These are phyloP conservation scores for Hermetia illucens DNA, from an alignment of 1,140 invertebrate genomes.

Conservation along the genomic window DNA sequence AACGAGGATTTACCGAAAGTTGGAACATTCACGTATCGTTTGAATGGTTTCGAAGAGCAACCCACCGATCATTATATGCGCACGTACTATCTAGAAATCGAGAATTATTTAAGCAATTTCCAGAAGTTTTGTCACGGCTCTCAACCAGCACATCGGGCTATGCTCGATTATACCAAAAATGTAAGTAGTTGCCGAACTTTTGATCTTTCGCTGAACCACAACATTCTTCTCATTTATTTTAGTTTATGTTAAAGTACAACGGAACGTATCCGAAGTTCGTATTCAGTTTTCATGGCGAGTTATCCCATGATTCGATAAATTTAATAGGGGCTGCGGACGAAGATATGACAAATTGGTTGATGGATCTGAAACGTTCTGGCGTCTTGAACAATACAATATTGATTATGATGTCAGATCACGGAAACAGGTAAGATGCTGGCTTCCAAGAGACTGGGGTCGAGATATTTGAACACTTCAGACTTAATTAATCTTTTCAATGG, in stretches of 20 bases:
- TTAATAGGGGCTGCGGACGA: constrained; percentile 59
- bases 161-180: constrained; percentile 45
- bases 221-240: constrained; percentile 20
- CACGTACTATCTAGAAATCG: constrained; percentile 52
- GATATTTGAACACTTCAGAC: neutral
- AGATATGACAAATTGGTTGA: constrained; percentile 51
- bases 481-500: neutral
- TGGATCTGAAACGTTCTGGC: constrained; percentile 39
- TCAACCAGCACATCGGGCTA: constrained; percentile 56
- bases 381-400: constrained; percentile 64
- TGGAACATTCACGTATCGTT: constrained; percentile 81
- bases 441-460: no score
- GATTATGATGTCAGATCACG: constrained; percentile 80
- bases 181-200: constrained; percentile 32
- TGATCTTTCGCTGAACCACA: neutral
- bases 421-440: constrained; percentile 46
- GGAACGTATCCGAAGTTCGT: constrained; percentile 57
- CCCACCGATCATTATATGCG: constrained; percentile 88
- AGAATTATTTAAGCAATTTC: constrained; percentile 34
- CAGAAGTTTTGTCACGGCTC: constrained; percentile 60
- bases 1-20: constrained; percentile 74
- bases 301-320: constrained; percentile 80
- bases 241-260: constrained; percentile 40
- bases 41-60: constrained; percentile 70
- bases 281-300: constrained; percentile 76